A percentile compares a stretch with the other conserved stretches of the same genome.
Evolutionary conservation across 2,113 vertebrate genomes (phyloP).

Genomic region (Rutilus rutilus): DNA sequence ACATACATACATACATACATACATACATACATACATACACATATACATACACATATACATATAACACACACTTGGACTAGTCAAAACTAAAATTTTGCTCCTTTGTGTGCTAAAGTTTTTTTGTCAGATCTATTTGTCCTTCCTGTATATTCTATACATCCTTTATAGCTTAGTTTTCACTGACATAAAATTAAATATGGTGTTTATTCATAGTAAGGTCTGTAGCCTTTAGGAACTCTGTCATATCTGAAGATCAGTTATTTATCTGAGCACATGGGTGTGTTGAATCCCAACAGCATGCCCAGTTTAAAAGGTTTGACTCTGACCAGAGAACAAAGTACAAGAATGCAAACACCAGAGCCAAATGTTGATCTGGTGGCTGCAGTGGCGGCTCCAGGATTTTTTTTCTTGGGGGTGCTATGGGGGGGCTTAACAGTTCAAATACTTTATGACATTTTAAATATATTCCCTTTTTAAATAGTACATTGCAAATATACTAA

Average conservation of each 20-base stretch:
- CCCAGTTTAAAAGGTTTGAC: neutral
- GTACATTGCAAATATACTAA: no score
- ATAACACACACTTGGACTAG: neutral
- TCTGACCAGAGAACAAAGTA: conserved; percentile 30
- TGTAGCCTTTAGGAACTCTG: neutral
- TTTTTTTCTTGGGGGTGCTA: no score
- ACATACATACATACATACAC: no score
- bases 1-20: no score
- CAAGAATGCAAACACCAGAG: neutral
- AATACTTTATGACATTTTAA: no score
- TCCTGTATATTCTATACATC: neutral
- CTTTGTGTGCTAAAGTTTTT: neutral
- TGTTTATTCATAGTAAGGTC: neutral
- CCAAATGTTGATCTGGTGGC: neutral
- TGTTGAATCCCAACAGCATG: neutral
- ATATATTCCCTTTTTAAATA: no score
- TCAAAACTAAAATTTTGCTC: neutral
- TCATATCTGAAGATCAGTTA: neutral
- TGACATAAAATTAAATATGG: neutral
- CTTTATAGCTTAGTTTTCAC: neutral
- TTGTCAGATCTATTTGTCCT: neutral
- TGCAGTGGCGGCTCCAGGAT: neutral
- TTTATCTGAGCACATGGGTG: neutral
- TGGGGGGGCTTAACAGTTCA: no score
- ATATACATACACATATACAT: no score